Evolutionary conservation across 2,888 invertebrate genomes (phyloP), one percentile per base, ranked within the genome.

Genomic region (Stenoptilia bipunctidactyla): DNA sequence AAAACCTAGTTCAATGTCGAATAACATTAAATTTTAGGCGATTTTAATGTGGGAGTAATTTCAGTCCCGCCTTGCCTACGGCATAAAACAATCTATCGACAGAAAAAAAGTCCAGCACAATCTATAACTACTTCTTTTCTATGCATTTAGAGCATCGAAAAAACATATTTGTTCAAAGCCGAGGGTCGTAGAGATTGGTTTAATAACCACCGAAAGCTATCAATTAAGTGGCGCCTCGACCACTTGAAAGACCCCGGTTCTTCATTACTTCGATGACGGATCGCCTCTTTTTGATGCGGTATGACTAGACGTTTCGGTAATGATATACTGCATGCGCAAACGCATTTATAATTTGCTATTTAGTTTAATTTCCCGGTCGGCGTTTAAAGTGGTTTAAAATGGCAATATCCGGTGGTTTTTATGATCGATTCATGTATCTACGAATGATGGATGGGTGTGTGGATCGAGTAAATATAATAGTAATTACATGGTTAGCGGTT

Each of bases 81-180:
- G n/a, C n/a, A n/a, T n/a, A n/a, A n/a, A n/a, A n/a, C n/a, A n/a
- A n/a, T n/a, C n/a, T n/a, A n/a, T n/a, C n/a, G n/a, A n/a, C n/a
- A n/a, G n/a, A n/a, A n/a, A n/a, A n/a, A n/a, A n/a, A n/a, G n/a
- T n/a, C n/a, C n/a, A n/a, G n/a, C n/a, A n/a, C n/a, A n/a, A n/a
- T n/a, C n/a, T n/a, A n/a, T n/a, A n/a, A n/a, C n/a, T n/a, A n/a
- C 9, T 25, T 25, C 9, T 25, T 25, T 25, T 5, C 53, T 61
- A 64, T 67, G 66, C 65, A 67, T 67, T 70, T 70, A 73, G 75
- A 76, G 74, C 74, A 70, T 71, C 67, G 66, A 71, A 64, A 74
- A 71, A 67, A 69, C 66, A 74, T 80, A 77, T 82, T 79, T 72
- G 74, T 70, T 56, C 62, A 62, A 59, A 58, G 58, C 65, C 58